Conservation (phyloP, 2,113 vertebrate species). For the Trachemys scripta region DNA sequence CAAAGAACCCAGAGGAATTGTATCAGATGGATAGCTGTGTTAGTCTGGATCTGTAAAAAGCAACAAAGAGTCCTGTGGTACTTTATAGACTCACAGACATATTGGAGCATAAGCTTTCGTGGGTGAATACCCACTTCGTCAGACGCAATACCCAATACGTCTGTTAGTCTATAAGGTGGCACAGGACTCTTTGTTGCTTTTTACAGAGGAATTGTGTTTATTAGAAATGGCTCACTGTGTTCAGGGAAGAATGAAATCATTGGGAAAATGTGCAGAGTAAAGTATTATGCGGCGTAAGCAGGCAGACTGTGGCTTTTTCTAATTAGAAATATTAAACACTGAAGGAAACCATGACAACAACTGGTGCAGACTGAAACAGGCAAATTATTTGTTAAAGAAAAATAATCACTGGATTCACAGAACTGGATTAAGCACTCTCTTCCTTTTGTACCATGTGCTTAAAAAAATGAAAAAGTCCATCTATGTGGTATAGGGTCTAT, state of each 20-base stretch:
- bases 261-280: neutral
- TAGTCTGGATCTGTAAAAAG: too few relatives aligned
- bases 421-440: neutral
- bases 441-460: neutral
- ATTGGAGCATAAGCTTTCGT: too few relatives aligned
- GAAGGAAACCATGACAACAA: neutral
- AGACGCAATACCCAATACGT: too few relatives aligned
- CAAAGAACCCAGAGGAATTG: neutral
- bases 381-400: neutral
- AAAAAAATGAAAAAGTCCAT: neutral
- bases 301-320: neutral
- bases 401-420: neutral
- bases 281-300: neutral
- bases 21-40: too few relatives aligned
- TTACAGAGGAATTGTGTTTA: neutral
- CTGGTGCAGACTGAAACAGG: neutral
- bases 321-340: neutral
- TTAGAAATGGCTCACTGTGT: neutral
- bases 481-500: neutral
- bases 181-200: too few relatives aligned
- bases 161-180: too few relatives aligned
- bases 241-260: neutral
- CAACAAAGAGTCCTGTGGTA: too few relatives aligned
- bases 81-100: too few relatives aligned
- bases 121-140: too few relatives aligned